Percentiles rank a stretch among this genome's conserved stretches.
These are phyloP conservation scores for Philereme transversata DNA, from an alignment of 2,888 invertebrate genomes.

Conservation along the genomic window DNA sequence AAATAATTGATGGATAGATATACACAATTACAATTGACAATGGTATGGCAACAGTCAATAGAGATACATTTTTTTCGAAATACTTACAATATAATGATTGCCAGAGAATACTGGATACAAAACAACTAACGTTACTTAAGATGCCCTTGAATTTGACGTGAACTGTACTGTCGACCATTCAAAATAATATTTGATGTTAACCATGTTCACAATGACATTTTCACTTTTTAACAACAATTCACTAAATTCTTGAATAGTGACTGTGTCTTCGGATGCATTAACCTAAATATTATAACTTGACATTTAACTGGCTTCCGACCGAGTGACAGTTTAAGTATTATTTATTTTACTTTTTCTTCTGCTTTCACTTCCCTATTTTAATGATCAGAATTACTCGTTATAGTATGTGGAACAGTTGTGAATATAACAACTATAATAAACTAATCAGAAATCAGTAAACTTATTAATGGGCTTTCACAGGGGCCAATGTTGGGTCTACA, in stretches of 20 bases:
- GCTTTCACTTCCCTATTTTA: constrained; percentile 40
- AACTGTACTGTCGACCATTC: background rate
- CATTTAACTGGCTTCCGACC: constrained; percentile 36
- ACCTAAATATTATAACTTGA: constrained; percentile 38
- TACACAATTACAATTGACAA: too few relatives aligned
- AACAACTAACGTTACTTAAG: background rate
- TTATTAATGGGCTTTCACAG: constrained; percentile 22
- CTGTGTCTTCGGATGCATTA: constrained; percentile 36
- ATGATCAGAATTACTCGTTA: constrained; percentile 26
- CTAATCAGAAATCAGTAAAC: constrained; percentile 11
- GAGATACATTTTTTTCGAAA: too few relatives aligned
- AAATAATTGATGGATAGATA: too few relatives aligned
- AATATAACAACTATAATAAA: constrained; percentile 18
- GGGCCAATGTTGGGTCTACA: constrained; percentile 4
- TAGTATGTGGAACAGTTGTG: constrained; percentile 21
- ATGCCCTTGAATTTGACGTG: background rate
- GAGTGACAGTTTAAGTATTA: constrained; percentile 37
- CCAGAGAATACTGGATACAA: background rate
- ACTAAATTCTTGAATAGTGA: constrained; percentile 29
- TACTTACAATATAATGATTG: too few relatives aligned
- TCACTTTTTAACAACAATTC: constrained; percentile 21
- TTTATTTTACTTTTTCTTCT: constrained; percentile 37
- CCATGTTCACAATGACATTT: constrained; percentile 11
- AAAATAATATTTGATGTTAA: background rate
- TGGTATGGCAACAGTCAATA: too few relatives aligned